Percentiles rank a stretch among this genome's conserved stretches.
Conservation (phyloP, 2,113 vertebrate genomes). For the Casuarius casuarius region DNA sequence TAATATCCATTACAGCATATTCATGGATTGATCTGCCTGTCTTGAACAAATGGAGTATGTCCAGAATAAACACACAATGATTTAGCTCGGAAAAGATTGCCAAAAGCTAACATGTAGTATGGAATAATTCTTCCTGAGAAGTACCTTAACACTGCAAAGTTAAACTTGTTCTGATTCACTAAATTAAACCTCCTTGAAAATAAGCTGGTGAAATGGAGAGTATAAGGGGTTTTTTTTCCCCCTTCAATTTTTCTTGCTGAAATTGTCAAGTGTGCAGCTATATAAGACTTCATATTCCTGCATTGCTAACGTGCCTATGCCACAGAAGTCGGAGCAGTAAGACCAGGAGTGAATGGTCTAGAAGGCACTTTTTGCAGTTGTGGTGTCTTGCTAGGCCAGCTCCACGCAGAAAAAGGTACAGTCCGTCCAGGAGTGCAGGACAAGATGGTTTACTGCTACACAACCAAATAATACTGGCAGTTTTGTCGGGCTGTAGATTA, state of each 20-base stretch:
- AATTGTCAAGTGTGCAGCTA: neutral
- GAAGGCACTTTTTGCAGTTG: neutral
- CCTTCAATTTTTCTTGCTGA: neutral
- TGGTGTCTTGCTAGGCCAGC: neutral
- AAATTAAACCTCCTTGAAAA: slow-evolving; percentile 38
- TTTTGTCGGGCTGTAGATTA: neutral
- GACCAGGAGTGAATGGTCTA: neutral
- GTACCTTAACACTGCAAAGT: neutral
- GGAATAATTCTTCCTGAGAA: slow-evolving; percentile 20
- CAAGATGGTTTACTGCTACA: neutral
- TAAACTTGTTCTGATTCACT: slow-evolving; percentile 38
- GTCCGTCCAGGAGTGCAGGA: neutral
- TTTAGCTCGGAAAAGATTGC: slow-evolving; percentile 1
- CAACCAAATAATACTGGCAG: neutral
- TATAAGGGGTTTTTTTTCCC: too few species aligned
- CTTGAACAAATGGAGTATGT: neutral
- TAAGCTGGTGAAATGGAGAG: neutral
- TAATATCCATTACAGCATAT: neutral
- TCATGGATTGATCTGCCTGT: neutral
- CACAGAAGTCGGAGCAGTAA: accelerated
- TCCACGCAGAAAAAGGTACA: neutral
- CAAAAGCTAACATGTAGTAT: neutral
- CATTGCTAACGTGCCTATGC: neutral
- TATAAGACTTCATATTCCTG: neutral
- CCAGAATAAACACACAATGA: slow-evolving; percentile 32